Base-by-base conservation (phyloP, 1,140 invertebrate species). In the Zaprionus inermis region DNA sequence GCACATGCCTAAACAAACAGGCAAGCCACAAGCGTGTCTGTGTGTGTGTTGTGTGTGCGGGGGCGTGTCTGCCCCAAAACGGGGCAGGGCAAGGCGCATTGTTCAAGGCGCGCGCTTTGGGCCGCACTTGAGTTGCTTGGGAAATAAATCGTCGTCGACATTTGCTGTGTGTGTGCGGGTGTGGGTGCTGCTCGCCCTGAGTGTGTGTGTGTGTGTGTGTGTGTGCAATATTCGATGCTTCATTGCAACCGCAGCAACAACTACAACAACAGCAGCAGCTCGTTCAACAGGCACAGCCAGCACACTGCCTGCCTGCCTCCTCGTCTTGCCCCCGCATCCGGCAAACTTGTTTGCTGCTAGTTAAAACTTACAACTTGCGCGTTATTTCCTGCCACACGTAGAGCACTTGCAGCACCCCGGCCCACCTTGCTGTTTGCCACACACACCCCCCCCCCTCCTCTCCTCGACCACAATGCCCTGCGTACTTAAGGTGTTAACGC, bases 401-500 rank as follows among this genome's bases (percentile, higher is more conserved):
- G 73, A 70, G 68, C 58, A 71, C 49, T 44, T 64, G 32, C 38
- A 64, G 36, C 49, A 28, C 44, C 34, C 57, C 22, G 46, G 6
- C 1, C 20, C 18, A 32, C 52, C 52, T 52, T 32, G 16, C 24
- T 30, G 38, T 9, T 22, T 24, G 14, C 41, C 38, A 6, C 11
- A 6, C 12, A 46, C 41, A 18, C n/a, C 1, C 28, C 38, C 44
- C n/a, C 54, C 9, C 3, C 16, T n/a, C 52, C 16, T 1, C 30
- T 20, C 18, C 49, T 32, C 51, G 75, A 89, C 84, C 84, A 60
- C 84, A 88, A 56, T 80, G 84, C 84, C 84, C 84, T 89, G 77
- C 84, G 84, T 84, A 84, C 84, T 89, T 81, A 89, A 89, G 84
- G 84, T 89, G 84, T 89, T 84, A 89, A 89, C 84, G 84, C 80